Evolutionary conservation across 2,888 invertebrate genomes (phyloP).

Genomic region (Leucania comma): DNA sequence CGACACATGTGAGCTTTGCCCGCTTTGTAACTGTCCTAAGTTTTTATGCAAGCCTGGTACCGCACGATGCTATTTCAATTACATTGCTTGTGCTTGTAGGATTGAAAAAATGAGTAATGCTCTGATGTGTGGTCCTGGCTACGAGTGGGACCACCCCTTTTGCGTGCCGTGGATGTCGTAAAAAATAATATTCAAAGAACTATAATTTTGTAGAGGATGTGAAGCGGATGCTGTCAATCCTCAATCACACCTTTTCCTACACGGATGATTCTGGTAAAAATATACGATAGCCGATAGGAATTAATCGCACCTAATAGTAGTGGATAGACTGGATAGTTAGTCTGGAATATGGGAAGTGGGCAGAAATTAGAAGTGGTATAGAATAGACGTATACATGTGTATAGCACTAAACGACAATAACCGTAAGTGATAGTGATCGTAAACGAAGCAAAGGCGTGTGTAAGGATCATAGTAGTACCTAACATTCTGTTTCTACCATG

Average conservation of each 20-base stretch:
- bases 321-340: background rate
- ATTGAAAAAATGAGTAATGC: conserved; percentile 44
- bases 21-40: conserved; percentile 68
- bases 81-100: conserved; percentile 33
- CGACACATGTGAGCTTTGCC: conserved; percentile 66
- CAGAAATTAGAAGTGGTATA: background rate
- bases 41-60: conserved; percentile 66
- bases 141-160: conserved; percentile 31
- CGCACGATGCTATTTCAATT: conserved; percentile 51
- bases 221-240: conserved; percentile 17
- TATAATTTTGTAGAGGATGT: conserved; percentile 21
- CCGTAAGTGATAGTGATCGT: no score
- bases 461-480: no score
- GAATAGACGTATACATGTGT: no score
- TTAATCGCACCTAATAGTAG: background rate
- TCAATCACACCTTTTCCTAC: conserved; percentile 8
- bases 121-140: conserved; percentile 45
- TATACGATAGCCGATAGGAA: background rate
- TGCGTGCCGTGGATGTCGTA: conserved; percentile 10
- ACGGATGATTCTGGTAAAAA: conserved; percentile 1
- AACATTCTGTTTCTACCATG: no score
- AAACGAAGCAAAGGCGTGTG: no score
- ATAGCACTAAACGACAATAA: no score
- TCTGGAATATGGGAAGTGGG: background rate
- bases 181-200: conserved; percentile 13